A percentile compares a stretch with the other conserved stretches of the same genome.
Evolutionary conservation across 2,888 invertebrate species (phyloP).

Genomic region (Aphrophora alni): DNA sequence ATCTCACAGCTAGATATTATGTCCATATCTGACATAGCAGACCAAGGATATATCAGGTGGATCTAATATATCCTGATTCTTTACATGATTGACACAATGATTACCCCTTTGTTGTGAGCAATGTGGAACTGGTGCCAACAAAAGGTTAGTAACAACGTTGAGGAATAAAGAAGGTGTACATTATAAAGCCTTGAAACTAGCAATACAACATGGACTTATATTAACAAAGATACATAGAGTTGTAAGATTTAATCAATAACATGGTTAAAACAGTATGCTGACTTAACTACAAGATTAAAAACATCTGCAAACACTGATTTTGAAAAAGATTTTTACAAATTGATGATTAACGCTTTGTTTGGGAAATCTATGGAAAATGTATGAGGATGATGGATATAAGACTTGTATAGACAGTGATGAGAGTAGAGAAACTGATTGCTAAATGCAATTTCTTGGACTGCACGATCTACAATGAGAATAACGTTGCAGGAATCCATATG

Average conservation of each 20-base stretch:
- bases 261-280: not conserved
- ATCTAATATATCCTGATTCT: no score
- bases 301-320: not conserved
- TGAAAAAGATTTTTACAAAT: not conserved
- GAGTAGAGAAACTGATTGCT: not conserved
- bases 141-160: constrained; percentile 28
- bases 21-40: not conserved
- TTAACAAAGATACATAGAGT: not conserved
- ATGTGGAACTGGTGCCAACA: not conserved
- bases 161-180: not conserved
- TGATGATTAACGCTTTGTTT: constrained; percentile 10
- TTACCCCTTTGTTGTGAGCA: constrained; percentile 28
- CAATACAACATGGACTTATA: not conserved
- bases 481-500: constrained; percentile 29
- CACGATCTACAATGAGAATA: constrained; percentile 18
- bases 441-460: not conserved
- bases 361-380: constrained; percentile 17
- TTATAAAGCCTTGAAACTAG: not conserved
- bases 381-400: not conserved
- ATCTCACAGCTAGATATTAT: no score
- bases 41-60: constrained; percentile 29
- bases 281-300: not conserved
- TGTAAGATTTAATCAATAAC: not conserved
- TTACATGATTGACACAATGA: constrained; percentile 25
- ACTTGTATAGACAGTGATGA: not conserved